phyloP scores from a whole-genome alignment of 2,113 vertebrate genomes.

The Tiliqua scincoides region DNA sequence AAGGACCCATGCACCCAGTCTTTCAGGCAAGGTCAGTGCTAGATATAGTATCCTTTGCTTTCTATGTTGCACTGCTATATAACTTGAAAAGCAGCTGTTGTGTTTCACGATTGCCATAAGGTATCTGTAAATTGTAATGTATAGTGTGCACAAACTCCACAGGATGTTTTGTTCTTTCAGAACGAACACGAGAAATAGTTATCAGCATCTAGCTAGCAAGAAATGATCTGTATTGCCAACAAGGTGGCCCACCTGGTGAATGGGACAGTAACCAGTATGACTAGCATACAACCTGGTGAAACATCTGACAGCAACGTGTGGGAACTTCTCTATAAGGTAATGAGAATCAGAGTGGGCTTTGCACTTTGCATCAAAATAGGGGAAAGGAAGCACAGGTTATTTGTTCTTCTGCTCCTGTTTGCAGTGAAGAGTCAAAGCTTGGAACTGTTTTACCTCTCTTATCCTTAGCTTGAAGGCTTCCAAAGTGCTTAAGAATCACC shows the following conservation, averaged over 20 bases:
- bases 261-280: neutral
- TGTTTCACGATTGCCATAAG: neutral
- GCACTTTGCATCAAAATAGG: neutral
- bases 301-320: neutral
- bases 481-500: neutral
- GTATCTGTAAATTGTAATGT: rapidly evolving
- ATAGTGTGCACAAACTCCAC: neutral
- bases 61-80: neutral
- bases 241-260: neutral
- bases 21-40: neutral
- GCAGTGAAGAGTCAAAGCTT: neutral
- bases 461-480: neutral
- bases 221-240: neutral
- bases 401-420: neutral
- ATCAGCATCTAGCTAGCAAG: neutral
- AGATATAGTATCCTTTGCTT: neutral
- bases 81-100: constrained; percentile 3
- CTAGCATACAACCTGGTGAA: neutral
- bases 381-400: neutral
- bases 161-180: neutral
- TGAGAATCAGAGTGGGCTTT: neutral
- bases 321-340: neutral
- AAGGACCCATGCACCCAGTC: neutral
- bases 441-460: too few species aligned
- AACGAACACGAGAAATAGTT: neutral